Conservation (phyloP, 2,113 vertebrate genomes). For the Lampris megalopsis region DNA sequence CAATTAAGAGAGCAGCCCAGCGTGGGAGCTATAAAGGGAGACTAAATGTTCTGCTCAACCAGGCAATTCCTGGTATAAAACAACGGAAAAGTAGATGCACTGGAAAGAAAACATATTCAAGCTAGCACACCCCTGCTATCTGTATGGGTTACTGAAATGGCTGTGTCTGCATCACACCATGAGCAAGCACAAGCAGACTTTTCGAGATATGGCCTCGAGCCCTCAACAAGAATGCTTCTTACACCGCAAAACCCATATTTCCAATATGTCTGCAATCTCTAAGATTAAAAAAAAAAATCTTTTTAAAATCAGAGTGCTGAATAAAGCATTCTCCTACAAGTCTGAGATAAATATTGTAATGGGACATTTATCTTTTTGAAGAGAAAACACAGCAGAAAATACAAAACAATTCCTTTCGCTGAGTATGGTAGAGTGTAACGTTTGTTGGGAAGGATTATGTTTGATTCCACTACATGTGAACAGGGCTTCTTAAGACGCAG, state of each 20-base stretch:
- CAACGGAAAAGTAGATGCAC: background rate
- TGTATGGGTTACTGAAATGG: conserved; percentile 18
- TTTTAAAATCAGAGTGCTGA: conserved; percentile 42
- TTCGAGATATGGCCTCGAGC: conserved; percentile 22
- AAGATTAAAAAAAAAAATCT: conserved; percentile 26
- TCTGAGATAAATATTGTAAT: conserved; percentile 28
- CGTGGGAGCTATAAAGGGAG: conserved; percentile 19
- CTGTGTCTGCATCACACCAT: conserved; percentile 14
- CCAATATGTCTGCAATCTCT: conserved; percentile 29
- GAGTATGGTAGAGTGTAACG: conserved; percentile 5
- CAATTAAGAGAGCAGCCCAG: conserved; percentile 44
- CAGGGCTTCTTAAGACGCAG: conserved; percentile 28
- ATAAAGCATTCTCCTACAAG: conserved; percentile 35
- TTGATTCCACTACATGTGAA: conserved; percentile 20
- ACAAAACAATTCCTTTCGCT: conserved; percentile 10
- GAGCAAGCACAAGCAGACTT: conserved; percentile 28
- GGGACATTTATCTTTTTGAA: conserved; percentile 35
- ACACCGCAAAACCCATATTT: conserved; percentile 29
- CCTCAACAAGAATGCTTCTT: conserved; percentile 22
- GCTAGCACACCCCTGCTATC: conserved; percentile 10
- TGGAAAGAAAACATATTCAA: conserved; percentile 6
- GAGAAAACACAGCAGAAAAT: conserved; percentile 27
- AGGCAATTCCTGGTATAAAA: conserved; percentile 19
- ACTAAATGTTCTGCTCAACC: conserved; percentile 36
- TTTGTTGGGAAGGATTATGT: conserved; percentile 30